Conservation (phyloP, 1,140 invertebrate species). For the Microplitis mediator region DNA sequence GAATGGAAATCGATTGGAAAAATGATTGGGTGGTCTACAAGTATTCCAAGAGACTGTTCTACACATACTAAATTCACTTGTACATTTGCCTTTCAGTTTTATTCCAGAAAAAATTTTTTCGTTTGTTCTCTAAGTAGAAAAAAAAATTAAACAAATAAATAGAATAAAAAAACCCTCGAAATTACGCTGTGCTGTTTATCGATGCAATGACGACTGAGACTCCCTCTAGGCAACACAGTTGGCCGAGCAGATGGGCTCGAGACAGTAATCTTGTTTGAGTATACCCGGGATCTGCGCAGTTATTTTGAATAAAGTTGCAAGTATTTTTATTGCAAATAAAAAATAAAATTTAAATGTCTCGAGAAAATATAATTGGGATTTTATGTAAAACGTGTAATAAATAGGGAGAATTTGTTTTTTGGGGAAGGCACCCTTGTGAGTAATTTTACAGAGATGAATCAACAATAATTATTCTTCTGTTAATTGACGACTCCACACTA, state of each 20-base stretch:
- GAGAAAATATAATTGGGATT: no score
- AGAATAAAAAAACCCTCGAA: not conserved
- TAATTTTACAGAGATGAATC: no score
- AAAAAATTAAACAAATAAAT: not conserved
- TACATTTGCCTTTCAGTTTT: no score
- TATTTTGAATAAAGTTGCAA: not conserved
- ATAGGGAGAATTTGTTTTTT: no score
- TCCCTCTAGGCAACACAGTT: not conserved
- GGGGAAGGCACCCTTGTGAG: no score
- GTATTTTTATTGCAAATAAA: not conserved
- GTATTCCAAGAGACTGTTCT: not conserved
- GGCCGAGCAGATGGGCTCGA: slow-evolving; percentile 8
- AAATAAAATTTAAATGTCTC: not conserved
- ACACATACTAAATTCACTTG: not conserved
- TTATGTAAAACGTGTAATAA: no score
- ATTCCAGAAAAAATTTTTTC: not conserved
- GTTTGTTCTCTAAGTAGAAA: not conserved
- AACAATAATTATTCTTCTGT: no score
- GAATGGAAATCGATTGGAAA: slow-evolving; percentile 31
- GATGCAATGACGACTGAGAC: not conserved
- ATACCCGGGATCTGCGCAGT: not conserved
- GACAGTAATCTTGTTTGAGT: not conserved
- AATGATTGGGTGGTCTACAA: slow-evolving; percentile 26
- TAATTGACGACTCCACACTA: no score
- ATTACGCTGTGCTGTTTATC: not conserved